These are phyloP conservation scores for Epistrophe eligans DNA, from an alignment of 2,888 invertebrate species.

Conservation along the genomic window DNA sequence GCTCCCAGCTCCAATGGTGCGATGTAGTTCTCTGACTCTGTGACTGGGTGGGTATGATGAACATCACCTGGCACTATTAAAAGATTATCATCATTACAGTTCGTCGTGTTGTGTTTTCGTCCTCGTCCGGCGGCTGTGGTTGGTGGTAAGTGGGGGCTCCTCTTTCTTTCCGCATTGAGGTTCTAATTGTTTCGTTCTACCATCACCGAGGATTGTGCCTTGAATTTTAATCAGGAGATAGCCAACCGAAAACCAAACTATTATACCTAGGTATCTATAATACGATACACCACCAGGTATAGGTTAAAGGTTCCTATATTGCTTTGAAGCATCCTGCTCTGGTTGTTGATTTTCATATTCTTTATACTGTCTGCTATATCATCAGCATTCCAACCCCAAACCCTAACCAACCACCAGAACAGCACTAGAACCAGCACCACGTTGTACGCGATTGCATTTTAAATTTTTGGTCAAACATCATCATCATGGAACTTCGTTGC, in stretches of 20 bases:
- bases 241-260: background rate
- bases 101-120: constrained; percentile 14
- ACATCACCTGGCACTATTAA: constrained; percentile 75
- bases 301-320: constrained; percentile 5
- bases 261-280: background rate
- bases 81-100: constrained; percentile 71
- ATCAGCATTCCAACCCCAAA: constrained; percentile 9
- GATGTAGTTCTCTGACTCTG: background rate
- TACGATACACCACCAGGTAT: background rate
- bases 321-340: constrained; percentile 55
- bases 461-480: constrained; percentile 66
- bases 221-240: constrained; percentile 64
- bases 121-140: background rate
- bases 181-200: constrained; percentile 73
- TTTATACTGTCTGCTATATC: constrained; percentile 1
- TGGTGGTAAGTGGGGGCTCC: background rate
- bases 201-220: constrained; percentile 46
- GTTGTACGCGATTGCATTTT: constrained; percentile 60
- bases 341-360: constrained; percentile 53
- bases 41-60: constrained; percentile 46
- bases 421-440: background rate
- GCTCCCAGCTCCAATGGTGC: background rate
- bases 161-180: constrained; percentile 22
- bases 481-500: constrained; percentile 7
- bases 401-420: background rate